These are phyloP conservation scores for Cirrhinus mrigala DNA, from an alignment of 2,797 vertebrate species.

Conservation along the genomic window DNA sequence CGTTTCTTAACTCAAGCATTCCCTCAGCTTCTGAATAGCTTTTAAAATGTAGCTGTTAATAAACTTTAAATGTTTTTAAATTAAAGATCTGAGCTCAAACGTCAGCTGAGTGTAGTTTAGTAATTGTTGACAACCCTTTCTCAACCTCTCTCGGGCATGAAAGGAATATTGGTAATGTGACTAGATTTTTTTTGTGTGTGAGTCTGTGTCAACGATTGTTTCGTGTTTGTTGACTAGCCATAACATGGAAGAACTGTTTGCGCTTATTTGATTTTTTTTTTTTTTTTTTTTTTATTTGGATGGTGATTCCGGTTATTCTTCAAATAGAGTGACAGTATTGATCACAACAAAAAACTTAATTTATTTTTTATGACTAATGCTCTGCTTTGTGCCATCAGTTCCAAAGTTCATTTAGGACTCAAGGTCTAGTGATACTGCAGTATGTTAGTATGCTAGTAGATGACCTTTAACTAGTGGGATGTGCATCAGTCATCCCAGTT, in stretches of 20 bases:
- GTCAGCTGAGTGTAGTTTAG: constrained; percentile 49
- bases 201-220: background rate
- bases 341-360: constrained; percentile 30
- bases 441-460: constrained; percentile 1
- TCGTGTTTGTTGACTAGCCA: constrained; percentile 20
- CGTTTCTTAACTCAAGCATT: constrained; percentile 20
- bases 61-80: background rate
- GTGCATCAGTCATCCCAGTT: background rate
- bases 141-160: constrained; percentile 33
- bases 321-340: constrained; percentile 22
- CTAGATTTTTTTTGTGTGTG: background rate
- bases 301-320: constrained; percentile 2
- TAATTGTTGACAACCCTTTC: constrained; percentile 57
- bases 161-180: constrained; percentile 34
- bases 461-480: background rate
- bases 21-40: background rate
- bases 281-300: background rate
- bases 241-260: background rate
- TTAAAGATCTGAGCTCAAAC: background rate
- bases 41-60: constrained; percentile 29
- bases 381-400: background rate
- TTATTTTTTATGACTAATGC: constrained; percentile 50
- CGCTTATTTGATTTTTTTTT: background rate
- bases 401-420: constrained; percentile 1
- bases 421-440: constrained; percentile 4